Percentiles rank a stretch among this genome's conserved stretches.
These are phyloP conservation scores for Hirtodrosophila trivittata DNA, from an alignment of 2,888 invertebrate genomes.

Conservation along the genomic window DNA sequence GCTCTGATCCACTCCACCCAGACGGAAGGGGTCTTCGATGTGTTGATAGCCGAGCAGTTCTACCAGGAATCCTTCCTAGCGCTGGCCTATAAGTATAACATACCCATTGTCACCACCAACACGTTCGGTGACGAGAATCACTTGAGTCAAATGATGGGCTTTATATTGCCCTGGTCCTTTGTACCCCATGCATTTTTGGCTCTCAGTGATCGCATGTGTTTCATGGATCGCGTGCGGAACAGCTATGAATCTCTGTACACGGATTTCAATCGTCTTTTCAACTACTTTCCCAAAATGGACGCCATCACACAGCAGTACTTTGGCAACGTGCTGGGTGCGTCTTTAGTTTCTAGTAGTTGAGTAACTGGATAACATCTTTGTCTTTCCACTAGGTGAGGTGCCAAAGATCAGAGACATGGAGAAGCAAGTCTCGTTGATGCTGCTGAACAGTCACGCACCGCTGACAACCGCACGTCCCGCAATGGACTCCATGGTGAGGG, in stretches of 20 bases:
- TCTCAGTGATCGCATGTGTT: conserved; percentile 85
- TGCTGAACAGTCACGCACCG: conserved; percentile 85
- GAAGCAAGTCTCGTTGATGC: conserved; percentile 83
- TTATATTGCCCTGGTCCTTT: conserved; percentile 84
- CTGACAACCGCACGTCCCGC: conserved; percentile 84
- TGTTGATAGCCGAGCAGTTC: conserved; percentile 84
- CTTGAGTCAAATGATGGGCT: conserved; percentile 84
- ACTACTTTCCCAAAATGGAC: conserved; percentile 82
- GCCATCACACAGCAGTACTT: conserved; percentile 78
- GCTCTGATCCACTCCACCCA: conserved; percentile 74
- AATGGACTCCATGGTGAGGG: conserved; percentile 84
- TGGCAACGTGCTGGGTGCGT: conserved; percentile 70
- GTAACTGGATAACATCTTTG: not conserved
- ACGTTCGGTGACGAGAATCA: conserved; percentile 84
- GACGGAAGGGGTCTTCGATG: conserved; percentile 82
- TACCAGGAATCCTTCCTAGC: conserved; percentile 84
- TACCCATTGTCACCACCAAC: conserved; percentile 83
- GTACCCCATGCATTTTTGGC: conserved; percentile 84
- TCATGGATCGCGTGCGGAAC: conserved; percentile 85
- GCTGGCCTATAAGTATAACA: conserved; percentile 82
- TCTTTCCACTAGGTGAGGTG: conserved; percentile 66
- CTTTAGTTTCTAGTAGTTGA: not conserved
- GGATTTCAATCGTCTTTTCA: conserved; percentile 73
- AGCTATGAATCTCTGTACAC: conserved; percentile 82
- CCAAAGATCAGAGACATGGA: conserved; percentile 84